These are phyloP conservation scores for Oncorhynchus nerka DNA, from an alignment of 2,113 vertebrate species.

Conservation along the genomic window DNA sequence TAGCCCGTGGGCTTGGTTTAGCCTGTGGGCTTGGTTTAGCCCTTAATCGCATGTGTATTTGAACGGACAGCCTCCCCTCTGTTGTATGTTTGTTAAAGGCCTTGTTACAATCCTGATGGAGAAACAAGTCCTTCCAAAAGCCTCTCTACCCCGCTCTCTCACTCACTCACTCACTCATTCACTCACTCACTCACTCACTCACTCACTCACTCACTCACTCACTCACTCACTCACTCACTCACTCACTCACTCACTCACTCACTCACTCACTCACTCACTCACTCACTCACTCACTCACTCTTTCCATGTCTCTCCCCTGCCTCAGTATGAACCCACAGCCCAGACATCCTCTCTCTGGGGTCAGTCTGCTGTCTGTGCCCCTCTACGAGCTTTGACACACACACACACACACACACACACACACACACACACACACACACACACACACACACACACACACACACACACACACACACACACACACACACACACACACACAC, in stretches of 20 bases:
- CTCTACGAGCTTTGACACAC: background rate
- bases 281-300: background rate
- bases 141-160: conserved; percentile 19
- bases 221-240: background rate
- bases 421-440: conserved; percentile 1
- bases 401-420: background rate
- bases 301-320: too few species aligned
- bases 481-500: background rate
- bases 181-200: conserved; percentile 8
- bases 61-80: conserved; percentile 61
- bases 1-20: too few species aligned
- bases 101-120: conserved; percentile 64
- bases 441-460: conserved; percentile 2
- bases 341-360: too few species aligned
- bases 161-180: background rate
- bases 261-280: too few species aligned
- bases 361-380: too few species aligned
- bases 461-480: conserved; percentile 33
- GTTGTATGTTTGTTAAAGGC: conserved; percentile 71
- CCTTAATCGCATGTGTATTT: conserved; percentile 74
- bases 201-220: background rate
- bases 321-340: too few species aligned
- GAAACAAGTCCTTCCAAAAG: conserved; percentile 61
- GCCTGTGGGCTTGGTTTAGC: conserved; percentile 23
- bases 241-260: conserved; percentile 1